Conservation (phyloP, 2,113 vertebrate genomes). For the Riparia riparia region DNA sequence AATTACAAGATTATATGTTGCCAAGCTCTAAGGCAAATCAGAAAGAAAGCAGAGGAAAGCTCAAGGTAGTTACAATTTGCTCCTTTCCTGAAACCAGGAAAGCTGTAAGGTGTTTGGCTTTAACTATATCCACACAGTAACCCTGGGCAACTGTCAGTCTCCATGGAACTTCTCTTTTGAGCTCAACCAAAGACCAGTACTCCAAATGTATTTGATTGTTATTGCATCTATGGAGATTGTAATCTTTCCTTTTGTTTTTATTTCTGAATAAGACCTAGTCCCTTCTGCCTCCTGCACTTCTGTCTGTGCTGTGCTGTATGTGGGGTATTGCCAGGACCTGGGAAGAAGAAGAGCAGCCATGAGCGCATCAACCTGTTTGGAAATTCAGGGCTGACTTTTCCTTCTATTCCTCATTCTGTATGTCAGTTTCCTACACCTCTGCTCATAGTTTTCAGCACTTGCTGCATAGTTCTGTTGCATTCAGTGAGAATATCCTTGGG, state of each 20-base stretch:
- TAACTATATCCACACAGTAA: neutral
- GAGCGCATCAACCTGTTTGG: neutral
- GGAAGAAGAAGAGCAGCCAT: neutral
- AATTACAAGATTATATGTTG: constrained; percentile 8
- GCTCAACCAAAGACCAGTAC: neutral
- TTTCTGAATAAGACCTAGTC: neutral
- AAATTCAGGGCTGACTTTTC: neutral
- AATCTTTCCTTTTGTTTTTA: neutral
- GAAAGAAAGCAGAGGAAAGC: neutral
- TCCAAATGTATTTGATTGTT: neutral
- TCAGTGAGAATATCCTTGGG: neutral
- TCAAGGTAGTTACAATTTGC: neutral
- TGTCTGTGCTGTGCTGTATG: neutral
- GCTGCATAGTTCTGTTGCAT: neutral
- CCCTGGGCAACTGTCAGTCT: neutral
- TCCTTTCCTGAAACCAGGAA: neutral
- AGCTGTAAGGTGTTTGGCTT: neutral
- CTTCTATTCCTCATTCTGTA: neutral
- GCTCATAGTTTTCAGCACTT: neutral
- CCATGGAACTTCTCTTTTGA: neutral
- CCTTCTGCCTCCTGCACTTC: neutral
- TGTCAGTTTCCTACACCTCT: neutral
- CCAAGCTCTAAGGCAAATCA: neutral
- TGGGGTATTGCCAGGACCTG: neutral
- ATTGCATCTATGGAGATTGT: neutral